These are phyloP conservation scores for Xestia c-nigrum DNA, from an alignment of 2,888 invertebrate genomes.

Conservation along the genomic window DNA sequence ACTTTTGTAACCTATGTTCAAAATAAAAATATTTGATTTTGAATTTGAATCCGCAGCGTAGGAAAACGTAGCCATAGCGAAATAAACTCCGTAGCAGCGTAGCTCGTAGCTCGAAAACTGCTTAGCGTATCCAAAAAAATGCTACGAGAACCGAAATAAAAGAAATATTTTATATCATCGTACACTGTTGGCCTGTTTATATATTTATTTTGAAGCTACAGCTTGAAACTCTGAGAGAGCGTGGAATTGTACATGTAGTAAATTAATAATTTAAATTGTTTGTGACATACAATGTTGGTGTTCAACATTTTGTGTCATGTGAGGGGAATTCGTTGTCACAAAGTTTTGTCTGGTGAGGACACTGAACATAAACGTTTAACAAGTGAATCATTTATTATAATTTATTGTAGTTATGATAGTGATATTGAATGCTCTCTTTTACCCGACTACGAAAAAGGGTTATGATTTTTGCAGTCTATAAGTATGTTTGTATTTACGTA, in stretches of 20 bases:
- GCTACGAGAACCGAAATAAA: constrained; percentile 18
- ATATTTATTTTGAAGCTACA: constrained; percentile 28
- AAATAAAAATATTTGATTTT: too few species aligned
- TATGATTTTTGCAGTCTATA: too few species aligned
- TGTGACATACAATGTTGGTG: constrained; percentile 24
- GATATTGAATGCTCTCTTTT: background rate
- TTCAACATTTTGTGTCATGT: constrained; percentile 25
- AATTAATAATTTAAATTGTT: constrained; percentile 51
- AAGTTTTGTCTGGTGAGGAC: constrained; percentile 13
- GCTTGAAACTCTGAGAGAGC: constrained; percentile 25
- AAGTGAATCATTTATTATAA: background rate
- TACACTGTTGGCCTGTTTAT: constrained; percentile 1
- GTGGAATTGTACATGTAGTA: constrained; percentile 32
- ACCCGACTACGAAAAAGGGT: too few species aligned
- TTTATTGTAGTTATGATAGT: background rate
- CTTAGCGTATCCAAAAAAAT: constrained; percentile 11
- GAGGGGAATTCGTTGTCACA: constrained; percentile 1
- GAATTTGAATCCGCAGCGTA: too few species aligned
- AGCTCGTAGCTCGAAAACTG: constrained; percentile 18
- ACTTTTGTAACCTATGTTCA: too few species aligned
- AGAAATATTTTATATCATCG: constrained; percentile 18
- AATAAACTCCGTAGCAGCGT: constrained; percentile 34
- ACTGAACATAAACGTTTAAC: background rate
- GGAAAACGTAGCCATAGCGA: background rate
- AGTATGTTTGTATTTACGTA: too few species aligned